Base-by-base conservation (phyloP, 2,888 invertebrate species). In the Rhingia campestris region DNA sequence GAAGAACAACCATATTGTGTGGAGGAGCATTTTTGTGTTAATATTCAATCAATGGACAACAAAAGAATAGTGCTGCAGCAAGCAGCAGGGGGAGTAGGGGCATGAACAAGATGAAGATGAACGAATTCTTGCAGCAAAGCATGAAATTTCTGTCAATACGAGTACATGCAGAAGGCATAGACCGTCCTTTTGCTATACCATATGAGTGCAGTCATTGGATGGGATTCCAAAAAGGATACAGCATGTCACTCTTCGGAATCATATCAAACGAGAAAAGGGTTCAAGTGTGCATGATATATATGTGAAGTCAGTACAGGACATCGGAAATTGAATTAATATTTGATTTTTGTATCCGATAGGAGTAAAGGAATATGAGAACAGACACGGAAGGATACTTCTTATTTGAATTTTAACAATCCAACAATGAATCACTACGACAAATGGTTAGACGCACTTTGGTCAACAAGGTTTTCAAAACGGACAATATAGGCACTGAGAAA, bases 11-110 rank as follows among this genome's bases (percentile, higher is more conserved):
- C 35, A 53, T 47, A 49, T 56, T 9, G 12, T 53, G 14, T 33
- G 43, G 53, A 43, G 51, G n/a, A 54, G 39, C 72, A 63, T 81
- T 70, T 67, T 74, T 69, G 63, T 58, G 53, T 72, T 76, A 74
- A 84, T 74, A 84, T 74, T 75, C 79, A 84, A 80, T 80, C 74
- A 74, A 79, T 35, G 35, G 45, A 45, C 33, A 30, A 66, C 32
- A 63, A 63, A 66, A 70, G 64, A 76, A 66, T 54, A n/a, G 41
- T 67, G 63, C 41, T 53, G 58, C 56, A 45, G 39, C 59, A 69
- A 22, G 12, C 32, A 35, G 37, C 22, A 63, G 35, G 6, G 41
- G 32, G 12, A 56, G 32, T 10, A 56, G 22, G 47, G 54, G 22
- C 39, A 74, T 43, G 49, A 63, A 54, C 67, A 69, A 49, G 73